These are phyloP conservation scores for Liasis olivaceus DNA, from an alignment of 2,797 vertebrate genomes.

Conservation along the genomic window DNA sequence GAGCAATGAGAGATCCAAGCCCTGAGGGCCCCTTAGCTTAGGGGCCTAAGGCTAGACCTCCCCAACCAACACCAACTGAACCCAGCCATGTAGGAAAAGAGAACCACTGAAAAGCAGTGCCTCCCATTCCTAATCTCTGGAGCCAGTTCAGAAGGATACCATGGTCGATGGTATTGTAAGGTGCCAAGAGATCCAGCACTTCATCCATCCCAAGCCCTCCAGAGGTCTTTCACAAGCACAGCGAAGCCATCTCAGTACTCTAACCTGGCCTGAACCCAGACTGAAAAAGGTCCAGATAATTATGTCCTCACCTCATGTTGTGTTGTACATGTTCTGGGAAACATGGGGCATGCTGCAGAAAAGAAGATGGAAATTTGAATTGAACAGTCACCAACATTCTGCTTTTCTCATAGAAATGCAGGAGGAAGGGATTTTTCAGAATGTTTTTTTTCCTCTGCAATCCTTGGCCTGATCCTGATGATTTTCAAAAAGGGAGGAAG, in stretches of 20 bases:
- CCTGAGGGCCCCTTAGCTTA: background rate
- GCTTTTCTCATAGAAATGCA: background rate
- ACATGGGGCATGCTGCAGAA: background rate
- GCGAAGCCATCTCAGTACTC: background rate
- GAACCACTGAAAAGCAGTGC: background rate
- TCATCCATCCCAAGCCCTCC: background rate
- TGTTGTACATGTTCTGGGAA: background rate
- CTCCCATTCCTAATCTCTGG: background rate
- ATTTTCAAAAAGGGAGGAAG: background rate
- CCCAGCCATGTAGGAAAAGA: background rate
- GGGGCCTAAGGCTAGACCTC: background rate
- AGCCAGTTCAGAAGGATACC: background rate
- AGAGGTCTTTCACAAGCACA: background rate
- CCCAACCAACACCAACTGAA: background rate
- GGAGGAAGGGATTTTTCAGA: background rate
- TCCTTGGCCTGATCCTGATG: background rate
- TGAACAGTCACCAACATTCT: background rate
- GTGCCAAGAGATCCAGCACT: background rate
- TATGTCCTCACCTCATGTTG: too few relatives aligned
- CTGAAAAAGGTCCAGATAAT: background rate
- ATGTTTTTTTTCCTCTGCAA: background rate
- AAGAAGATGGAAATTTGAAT: background rate
- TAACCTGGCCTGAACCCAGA: background rate
- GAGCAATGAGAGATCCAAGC: background rate
- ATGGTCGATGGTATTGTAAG: background rate